Evolutionary conservation across 64 coral and sea anemone genomes (phyloP).

Genomic region (Montipora capricornis): DNA sequence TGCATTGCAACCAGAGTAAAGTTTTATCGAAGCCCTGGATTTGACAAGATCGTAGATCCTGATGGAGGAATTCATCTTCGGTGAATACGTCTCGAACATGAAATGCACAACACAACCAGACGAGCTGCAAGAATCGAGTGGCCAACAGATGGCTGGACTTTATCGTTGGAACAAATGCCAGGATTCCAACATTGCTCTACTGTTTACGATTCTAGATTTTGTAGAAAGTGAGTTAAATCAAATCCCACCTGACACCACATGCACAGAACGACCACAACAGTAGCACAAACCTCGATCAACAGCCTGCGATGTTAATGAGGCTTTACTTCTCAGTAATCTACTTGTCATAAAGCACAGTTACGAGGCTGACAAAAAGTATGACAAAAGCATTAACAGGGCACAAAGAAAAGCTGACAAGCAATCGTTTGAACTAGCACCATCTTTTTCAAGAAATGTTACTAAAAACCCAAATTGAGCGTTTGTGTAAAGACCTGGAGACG

Average conservation of each 20-base stretch:
- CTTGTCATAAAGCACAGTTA: slow-evolving; percentile 45
- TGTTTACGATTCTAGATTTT: slow-evolving; percentile 40
- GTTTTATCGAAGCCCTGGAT: slow-evolving; percentile 16
- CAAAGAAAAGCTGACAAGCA: slow-evolving; percentile 21
- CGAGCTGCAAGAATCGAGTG: background rate
- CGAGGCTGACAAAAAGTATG: slow-evolving; percentile 14
- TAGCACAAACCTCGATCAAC: slow-evolving; percentile 28
- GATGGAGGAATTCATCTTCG: slow-evolving; percentile 34
- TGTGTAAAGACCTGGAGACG: slow-evolving; percentile 10
- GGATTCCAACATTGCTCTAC: slow-evolving; percentile 45
- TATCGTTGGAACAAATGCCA: background rate
- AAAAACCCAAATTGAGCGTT: background rate
- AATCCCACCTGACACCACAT: slow-evolving; percentile 6
- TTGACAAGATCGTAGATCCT: slow-evolving; percentile 21
- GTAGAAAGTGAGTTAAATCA: background rate
- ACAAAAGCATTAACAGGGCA: slow-evolving; percentile 9
- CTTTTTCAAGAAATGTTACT: slow-evolving; percentile 38
- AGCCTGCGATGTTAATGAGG: background rate
- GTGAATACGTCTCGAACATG: slow-evolving; percentile 6
- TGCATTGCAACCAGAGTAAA: slow-evolving; percentile 2
- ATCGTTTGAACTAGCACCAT: background rate
- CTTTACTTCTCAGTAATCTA: slow-evolving; percentile 14
- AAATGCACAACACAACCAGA: background rate
- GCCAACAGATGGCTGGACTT: slow-evolving; percentile 9
- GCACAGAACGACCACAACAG: slow-evolving; percentile 46